Evolutionary conservation across 2,797 vertebrate species (phyloP), one percentile per base, ranked within the genome.

Genomic region (Anomalospiza imberbis): DNA sequence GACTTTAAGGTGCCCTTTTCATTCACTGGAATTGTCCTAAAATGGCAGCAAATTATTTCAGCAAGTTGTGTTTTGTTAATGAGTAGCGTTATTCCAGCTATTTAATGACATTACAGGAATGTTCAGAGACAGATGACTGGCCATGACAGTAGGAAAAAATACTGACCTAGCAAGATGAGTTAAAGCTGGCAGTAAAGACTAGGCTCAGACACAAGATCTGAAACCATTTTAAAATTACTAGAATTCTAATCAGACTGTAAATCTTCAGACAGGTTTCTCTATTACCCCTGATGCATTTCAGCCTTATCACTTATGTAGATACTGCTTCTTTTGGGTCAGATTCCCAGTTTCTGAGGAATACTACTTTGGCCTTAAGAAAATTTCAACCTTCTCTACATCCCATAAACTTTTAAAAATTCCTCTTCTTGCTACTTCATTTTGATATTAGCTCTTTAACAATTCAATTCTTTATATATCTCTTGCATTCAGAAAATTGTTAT

Each of bases 21-120:
- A 88, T 98, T 98, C 96, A 98, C 97, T 85, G 97, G 97, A 96
- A 98, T 98, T 90, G 97, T 98, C 87, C 97, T 97, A 96, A 98
- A 98, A 91, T 98, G 98, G 95, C 97, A 98, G 89, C 97, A 97
- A 95, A 98, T 98, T 96, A 98, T 98, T 83, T 58, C 58, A 65
- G 51, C 15, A 24, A 77, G 10, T 21, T n/a, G 2, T 22, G 7
- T 25, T 72, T 42, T 36, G 17, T 20, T 72, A 60, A 72, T 20
- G 18, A 36, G 11, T 21, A 34, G 9, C 11, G 26, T 45, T 57
- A 50, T 45, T 80, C 18, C 42, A 67, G 13, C 13, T 80, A 24
- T 53, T 74, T 84, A 60, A 48, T 51, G 7, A 6, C 16, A 55
- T 77, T 42, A 31, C 13, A 72, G n/a, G 20, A 71, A 63, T 25